These are phyloP conservation scores for Empidonax alnorum DNA, from an alignment of 2,113 vertebrate genomes.

Conservation along the genomic window DNA sequence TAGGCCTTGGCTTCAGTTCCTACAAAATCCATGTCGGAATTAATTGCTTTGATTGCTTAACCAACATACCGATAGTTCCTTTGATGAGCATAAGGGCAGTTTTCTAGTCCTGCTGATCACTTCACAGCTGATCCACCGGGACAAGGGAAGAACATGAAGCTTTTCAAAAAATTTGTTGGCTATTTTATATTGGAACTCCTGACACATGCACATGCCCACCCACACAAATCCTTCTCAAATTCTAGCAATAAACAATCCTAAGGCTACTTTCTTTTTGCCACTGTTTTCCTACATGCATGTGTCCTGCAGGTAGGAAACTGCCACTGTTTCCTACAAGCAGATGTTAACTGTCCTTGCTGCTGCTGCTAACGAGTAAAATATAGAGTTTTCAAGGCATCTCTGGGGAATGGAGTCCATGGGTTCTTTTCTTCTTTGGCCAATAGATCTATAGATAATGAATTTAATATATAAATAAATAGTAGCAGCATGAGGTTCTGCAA, in stretches of 20 bases:
- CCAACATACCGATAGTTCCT: not conserved
- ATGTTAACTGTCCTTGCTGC: not conserved
- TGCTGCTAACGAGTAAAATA: not conserved
- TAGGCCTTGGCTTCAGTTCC: not conserved
- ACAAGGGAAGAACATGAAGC: not conserved
- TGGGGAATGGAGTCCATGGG: not conserved
- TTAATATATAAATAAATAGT: not conserved
- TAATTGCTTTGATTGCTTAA: slow-evolving; percentile 14
- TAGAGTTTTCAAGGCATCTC: not conserved
- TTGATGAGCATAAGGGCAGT: not conserved
- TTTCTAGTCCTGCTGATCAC: not conserved
- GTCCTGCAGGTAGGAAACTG: not conserved
- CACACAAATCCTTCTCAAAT: not conserved
- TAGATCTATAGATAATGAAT: not conserved
- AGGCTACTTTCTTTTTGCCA: not conserved
- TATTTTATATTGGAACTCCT: not conserved
- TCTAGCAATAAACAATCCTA: not conserved
- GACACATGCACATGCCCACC: fast-evolving
- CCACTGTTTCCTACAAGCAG: not conserved
- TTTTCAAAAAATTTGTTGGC: not conserved
- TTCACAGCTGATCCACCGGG: not conserved
- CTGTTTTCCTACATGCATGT: not conserved
- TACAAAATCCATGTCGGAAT: not conserved
- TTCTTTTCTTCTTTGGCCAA: not conserved
- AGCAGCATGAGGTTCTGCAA: not conserved